A percentile compares a stretch with the other conserved stretches of the same genome.
Evolutionary conservation across 2,797 vertebrate genomes (phyloP).

Genomic region (Knipowitschia caucasica): DNA sequence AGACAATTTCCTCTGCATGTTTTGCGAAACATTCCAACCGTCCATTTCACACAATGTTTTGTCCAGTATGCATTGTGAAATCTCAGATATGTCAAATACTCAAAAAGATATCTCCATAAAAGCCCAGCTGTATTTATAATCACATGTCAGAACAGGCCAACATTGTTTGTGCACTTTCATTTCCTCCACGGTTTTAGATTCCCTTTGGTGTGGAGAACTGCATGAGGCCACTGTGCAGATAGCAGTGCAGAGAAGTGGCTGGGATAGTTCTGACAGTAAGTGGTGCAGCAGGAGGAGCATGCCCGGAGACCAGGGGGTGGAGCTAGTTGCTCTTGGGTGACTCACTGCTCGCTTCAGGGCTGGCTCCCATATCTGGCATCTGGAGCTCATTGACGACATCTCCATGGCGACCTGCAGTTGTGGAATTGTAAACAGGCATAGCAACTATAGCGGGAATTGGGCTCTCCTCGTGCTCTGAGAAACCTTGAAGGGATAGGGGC

Average conservation of each 20-base stretch:
- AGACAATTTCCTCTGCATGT: background rate
- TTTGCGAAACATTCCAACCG: background rate
- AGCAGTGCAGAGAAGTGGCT: conserved; percentile 18
- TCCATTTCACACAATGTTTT: background rate
- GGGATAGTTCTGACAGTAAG: conserved; percentile 53
- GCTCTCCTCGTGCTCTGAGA: conserved; percentile 19
- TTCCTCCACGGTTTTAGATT: background rate
- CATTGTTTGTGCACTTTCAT: conserved; percentile 19
- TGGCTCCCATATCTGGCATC: conserved; percentile 60
- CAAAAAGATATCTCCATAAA: conserved; percentile 15
- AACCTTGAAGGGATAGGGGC: conserved; percentile 13
- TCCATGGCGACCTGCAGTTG: conserved; percentile 65
- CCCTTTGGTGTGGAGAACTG: background rate
- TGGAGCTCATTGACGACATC: conserved; percentile 60
- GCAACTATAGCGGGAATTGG: conserved; percentile 50
- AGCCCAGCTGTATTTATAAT: conserved; percentile 5
- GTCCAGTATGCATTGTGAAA: background rate
- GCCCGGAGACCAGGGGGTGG: conserved; percentile 56
- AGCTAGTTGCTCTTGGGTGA: conserved; percentile 55
- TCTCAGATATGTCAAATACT: conserved; percentile 2
- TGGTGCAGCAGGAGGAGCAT: conserved; percentile 48
- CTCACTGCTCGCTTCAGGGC: conserved; percentile 53
- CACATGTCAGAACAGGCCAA: background rate
- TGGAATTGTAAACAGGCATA: conserved; percentile 68
- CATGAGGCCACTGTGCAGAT: conserved; percentile 11